These are phyloP conservation scores for Cantharis rufa DNA, from an alignment of 2,888 invertebrate genomes.

Conservation along the genomic window DNA sequence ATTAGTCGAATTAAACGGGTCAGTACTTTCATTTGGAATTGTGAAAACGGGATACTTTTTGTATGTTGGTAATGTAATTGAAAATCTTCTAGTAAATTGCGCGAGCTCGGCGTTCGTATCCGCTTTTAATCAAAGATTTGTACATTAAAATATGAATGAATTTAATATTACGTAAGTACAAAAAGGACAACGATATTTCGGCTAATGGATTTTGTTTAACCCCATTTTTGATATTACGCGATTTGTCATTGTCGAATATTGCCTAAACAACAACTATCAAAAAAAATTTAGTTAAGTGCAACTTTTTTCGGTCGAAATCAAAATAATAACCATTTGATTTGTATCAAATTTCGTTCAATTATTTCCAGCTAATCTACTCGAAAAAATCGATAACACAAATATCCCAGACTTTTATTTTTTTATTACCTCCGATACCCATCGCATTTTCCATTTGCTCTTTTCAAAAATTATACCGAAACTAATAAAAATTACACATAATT, in stretches of 20 bases:
- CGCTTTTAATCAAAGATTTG: background rate
- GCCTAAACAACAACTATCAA: background rate
- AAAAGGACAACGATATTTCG: background rate
- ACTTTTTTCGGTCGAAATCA: background rate
- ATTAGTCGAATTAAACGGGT: background rate
- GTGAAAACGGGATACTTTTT: background rate
- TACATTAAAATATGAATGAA: background rate
- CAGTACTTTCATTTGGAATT: background rate
- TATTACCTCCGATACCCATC: background rate
- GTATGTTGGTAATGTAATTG: background rate
- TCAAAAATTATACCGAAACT: background rate
- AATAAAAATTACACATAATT: background rate
- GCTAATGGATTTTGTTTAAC: background rate
- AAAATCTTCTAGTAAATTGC: background rate
- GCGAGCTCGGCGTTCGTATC: background rate
- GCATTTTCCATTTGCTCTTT: background rate
- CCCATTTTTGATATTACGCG: background rate
- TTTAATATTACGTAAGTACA: background rate
- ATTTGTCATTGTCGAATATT: conserved; percentile 1
- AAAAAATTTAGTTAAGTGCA: background rate
- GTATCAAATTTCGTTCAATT: background rate
- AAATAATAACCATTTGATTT: background rate
- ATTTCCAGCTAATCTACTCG: background rate
- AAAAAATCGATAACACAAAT: background rate
- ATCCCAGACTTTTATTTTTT: background rate